phyloP scores from a whole-genome alignment of 35 echinoderm and acorn worm species.

The Holothuria glaberrima region DNA sequence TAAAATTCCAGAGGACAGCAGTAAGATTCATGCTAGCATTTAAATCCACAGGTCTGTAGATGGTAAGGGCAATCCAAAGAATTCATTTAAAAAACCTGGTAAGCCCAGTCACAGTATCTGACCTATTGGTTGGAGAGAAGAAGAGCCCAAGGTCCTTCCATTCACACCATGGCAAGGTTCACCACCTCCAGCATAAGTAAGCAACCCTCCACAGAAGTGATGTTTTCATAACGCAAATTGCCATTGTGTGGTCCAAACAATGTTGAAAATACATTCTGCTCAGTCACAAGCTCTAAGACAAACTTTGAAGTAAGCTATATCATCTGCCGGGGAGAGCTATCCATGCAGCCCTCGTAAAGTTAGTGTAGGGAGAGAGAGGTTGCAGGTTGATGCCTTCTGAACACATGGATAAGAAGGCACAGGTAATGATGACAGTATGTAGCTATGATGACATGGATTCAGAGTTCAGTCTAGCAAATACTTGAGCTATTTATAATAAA shows the following conservation, averaged over 20 bases:
- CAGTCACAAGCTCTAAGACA: slow-evolving; percentile 38
- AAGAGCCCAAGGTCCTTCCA: slow-evolving; percentile 21
- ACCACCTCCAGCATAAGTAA: slow-evolving; percentile 37
- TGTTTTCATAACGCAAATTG: slow-evolving; percentile 40
- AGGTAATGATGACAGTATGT: no score
- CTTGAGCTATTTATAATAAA: no score
- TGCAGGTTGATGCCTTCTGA: neutral
- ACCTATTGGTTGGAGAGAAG: neutral
- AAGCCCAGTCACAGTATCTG: no score
- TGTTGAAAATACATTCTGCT: slow-evolving; percentile 41
- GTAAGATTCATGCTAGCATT: no score
- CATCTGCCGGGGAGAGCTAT: neutral
- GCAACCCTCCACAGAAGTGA: slow-evolving; percentile 15
- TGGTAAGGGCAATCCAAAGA: no score
- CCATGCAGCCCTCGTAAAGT: neutral
- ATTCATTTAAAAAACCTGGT: no score
- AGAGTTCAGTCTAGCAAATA: no score
- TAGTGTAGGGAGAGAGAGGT: neutral
- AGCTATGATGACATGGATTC: no score
- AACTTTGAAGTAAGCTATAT: slow-evolving; percentile 13
- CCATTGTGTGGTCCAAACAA: slow-evolving; percentile 49
- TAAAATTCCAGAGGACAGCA: no score
- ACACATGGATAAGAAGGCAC: no score
- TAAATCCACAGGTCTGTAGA: no score
- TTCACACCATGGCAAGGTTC: slow-evolving; percentile 29